Conservation (phyloP, 2,888 invertebrate species). For the Diogma glabrata region DNA sequence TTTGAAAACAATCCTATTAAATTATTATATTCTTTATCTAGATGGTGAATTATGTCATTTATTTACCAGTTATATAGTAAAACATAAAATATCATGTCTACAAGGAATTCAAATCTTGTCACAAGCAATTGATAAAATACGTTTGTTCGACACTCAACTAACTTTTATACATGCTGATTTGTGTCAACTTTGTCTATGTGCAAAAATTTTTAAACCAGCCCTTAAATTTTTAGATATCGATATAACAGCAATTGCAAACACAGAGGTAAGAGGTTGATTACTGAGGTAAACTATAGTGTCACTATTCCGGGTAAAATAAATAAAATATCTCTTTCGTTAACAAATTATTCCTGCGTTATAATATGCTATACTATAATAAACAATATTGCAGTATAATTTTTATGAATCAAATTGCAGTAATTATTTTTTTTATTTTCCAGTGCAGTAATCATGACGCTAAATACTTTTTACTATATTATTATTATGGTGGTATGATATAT, state of each 20-base stretch:
- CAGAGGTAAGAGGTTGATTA: conserved; percentile 51
- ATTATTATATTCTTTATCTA: no score
- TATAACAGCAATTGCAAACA: conserved; percentile 74
- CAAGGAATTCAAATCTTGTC: conserved; percentile 72
- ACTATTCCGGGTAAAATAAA: no score
- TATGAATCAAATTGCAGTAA: no score
- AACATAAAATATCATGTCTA: conserved; percentile 59
- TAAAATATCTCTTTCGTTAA: no score
- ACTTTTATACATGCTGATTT: conserved; percentile 91
- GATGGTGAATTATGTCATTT: conserved; percentile 85
- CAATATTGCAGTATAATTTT: no score
- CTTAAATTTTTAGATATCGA: conserved; percentile 79
- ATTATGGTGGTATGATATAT: conserved; percentile 97
- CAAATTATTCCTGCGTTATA: no score
- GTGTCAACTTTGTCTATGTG: conserved; percentile 79
- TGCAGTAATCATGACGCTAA: conserved; percentile 49
- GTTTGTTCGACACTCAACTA: conserved; percentile 75
- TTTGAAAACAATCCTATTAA: no score
- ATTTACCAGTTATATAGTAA: conserved; percentile 65
- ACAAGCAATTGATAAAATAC: conserved; percentile 79
- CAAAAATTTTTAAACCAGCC: conserved; percentile 87
- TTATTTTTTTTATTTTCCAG: conserved; percentile 36
- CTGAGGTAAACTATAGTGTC: no score
- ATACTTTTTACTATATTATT: conserved; percentile 86
- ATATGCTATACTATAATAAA: no score